A percentile compares a stretch with the other conserved stretches of the same genome.
phyloP scores from a whole-genome alignment of 2,888 invertebrate species.

The Gastracanthus pulcherrimus region DNA sequence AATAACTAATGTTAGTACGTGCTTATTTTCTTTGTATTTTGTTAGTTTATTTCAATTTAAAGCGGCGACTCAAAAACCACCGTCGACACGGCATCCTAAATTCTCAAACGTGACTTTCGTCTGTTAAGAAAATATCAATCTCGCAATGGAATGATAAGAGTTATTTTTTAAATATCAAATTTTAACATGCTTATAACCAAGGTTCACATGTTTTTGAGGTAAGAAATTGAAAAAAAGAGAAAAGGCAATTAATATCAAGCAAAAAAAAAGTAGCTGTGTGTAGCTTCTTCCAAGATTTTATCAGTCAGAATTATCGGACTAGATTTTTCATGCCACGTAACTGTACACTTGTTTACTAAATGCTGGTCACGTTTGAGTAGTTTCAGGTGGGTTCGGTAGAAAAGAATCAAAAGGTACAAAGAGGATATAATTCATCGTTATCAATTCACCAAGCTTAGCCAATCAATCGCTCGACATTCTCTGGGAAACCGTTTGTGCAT shows the following conservation, averaged over 20 bases:
- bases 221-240: constrained; percentile 15
- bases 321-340: constrained; percentile 66
- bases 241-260: constrained; percentile 46
- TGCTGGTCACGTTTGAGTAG: constrained; percentile 67
- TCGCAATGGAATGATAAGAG: constrained; percentile 65
- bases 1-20: constrained; percentile 39
- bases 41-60: constrained; percentile 15
- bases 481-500: constrained; percentile 46
- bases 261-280: constrained; percentile 28
- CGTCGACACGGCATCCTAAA: constrained; percentile 53
- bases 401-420: constrained; percentile 65
- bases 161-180: constrained; percentile 13
- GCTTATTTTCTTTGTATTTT: constrained; percentile 26
- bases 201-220: neutral
- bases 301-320: constrained; percentile 69
- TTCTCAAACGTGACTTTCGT: constrained; percentile 64
- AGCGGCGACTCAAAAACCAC: constrained; percentile 48
- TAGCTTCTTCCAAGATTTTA: constrained; percentile 28
- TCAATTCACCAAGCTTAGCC: constrained; percentile 41
- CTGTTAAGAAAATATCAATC: constrained; percentile 53
- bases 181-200: constrained; percentile 4
- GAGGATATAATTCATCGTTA: constrained; percentile 58
- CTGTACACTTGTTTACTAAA: constrained; percentile 63
- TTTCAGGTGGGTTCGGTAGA: constrained; percentile 65
- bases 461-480: constrained; percentile 22